phyloP scores from a whole-genome alignment of 2,113 vertebrate species.

The Phrynocephalus versicolor region DNA sequence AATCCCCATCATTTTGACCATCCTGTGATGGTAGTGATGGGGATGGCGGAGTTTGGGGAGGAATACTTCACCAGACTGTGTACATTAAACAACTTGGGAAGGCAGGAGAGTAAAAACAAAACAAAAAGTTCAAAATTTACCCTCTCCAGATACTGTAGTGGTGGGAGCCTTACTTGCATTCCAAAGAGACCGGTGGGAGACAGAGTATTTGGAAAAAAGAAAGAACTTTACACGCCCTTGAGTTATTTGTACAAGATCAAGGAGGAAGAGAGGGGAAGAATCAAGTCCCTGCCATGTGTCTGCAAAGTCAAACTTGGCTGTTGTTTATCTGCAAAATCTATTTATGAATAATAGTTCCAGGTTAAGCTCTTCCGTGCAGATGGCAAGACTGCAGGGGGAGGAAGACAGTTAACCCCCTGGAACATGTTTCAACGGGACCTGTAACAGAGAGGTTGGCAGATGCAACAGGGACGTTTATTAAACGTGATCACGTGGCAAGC shows the following conservation, averaged over 20 bases:
- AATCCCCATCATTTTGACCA: not conserved
- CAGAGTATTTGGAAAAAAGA: not conserved
- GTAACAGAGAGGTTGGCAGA: not conserved
- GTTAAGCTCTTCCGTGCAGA: not conserved
- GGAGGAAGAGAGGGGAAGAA: rapidly evolving
- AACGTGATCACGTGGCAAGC: not conserved
- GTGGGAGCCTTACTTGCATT: not conserved
- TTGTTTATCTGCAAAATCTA: not conserved
- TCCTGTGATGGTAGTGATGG: not conserved
- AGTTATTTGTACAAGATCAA: slow-evolving; percentile 21
- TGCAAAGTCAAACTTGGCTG: not conserved
- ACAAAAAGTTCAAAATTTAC: too few species aligned
- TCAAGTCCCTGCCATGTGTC: not conserved
- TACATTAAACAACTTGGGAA: too few species aligned
- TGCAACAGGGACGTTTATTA: not conserved
- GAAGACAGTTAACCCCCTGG: not conserved
- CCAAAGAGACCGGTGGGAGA: not conserved
- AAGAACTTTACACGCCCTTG: not conserved
- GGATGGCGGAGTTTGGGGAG: not conserved
- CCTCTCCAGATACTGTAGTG: too few species aligned
- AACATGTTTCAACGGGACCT: not conserved
- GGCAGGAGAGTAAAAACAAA: too few species aligned
- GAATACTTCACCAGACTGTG: too few species aligned
- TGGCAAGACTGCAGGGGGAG: not conserved
- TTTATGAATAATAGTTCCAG: not conserved